Evolutionary conservation across 1,140 invertebrate genomes (phyloP).

Genomic region (Brachionus manjavacas): DNA sequence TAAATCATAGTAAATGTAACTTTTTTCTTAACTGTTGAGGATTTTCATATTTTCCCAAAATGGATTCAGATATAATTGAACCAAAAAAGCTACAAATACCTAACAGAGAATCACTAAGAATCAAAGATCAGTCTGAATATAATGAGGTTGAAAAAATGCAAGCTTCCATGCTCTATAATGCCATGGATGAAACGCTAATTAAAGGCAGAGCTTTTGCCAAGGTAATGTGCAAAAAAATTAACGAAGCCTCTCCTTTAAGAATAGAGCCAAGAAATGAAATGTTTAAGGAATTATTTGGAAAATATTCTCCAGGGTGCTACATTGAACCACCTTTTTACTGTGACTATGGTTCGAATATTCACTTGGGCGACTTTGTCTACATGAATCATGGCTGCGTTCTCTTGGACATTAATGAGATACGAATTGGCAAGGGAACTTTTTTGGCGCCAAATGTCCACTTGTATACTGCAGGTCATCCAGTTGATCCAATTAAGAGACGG

Average conservation of each 20-base stretch:
- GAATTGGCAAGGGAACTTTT: constrained; percentile 45
- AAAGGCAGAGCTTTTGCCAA: not conserved
- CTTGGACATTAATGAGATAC: constrained; percentile 45
- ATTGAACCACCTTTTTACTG: constrained; percentile 39
- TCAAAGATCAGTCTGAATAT: not conserved
- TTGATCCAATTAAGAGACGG: constrained; percentile 41
- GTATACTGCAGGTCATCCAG: constrained; percentile 45
- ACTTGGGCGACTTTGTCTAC: constrained; percentile 45
- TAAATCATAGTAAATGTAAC: not conserved
- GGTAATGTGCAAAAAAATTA: not conserved
- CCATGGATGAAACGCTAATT: not conserved
- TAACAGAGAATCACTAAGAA: not conserved
- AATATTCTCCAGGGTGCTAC: not conserved
- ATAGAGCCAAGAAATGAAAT: not conserved
- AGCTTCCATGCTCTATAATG: not conserved
- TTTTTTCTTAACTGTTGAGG: not conserved
- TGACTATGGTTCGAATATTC: constrained; percentile 35
- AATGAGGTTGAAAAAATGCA: constrained; percentile 31
- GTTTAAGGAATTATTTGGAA: constrained; percentile 4
- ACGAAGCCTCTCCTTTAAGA: not conserved
- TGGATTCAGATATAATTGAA: not conserved
- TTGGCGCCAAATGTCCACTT: constrained; percentile 45
- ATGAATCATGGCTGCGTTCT: constrained; percentile 47
- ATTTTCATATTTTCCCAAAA: not conserved
- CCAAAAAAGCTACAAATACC: not conserved